Base-by-base conservation (phyloP, 2,888 invertebrate species). In the Habrosyne pyritoides region DNA sequence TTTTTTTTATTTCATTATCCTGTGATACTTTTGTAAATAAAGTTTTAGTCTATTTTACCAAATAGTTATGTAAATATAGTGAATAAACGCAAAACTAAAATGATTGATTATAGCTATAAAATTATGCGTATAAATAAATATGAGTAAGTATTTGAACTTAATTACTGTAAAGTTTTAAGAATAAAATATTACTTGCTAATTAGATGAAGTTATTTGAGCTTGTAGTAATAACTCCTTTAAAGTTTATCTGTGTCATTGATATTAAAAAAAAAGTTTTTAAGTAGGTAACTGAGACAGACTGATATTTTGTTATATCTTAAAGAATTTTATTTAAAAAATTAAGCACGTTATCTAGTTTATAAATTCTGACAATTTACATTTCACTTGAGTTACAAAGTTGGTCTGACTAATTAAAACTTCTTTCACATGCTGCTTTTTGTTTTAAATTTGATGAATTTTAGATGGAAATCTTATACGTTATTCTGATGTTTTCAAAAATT, bases 11-110 rank as follows among this genome's bases (percentile, higher is more conserved):
- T 18, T 78, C 64, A 70, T 75, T 74, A 85, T 75, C 87, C 87
- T 89, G 88, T 89, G 88, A 89, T 89, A 87, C 82, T 85, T 84
- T 81, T 86, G 84, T 86, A 86, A 66, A 84, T 85, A 83, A 59
- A 66, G 63, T 70, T 68, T 76, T 71, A 70, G 60, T 66, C 49
- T 56, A 60, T 60, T 69, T 59, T 78, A 70, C 21, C 28, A 10
- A 14, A 76, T 74, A 67, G 71, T 71, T 71, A 63, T 55, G 51
- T 55, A 54, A 65, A 60, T 59, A 55, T 60, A 53, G 46, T 59
- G 62, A 14, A n/a, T 14, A n/a, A 36, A 36, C 5, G 6, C 3
- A 18, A 42, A 7, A n/a, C 12, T 12, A 42, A 42, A 42, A 14
- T 18, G 2, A 2, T 1, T 12, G 55, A 51, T 57, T 55, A 53